Evolutionary conservation across 2,797 vertebrate genomes (phyloP).

Genomic region (Pelochelys cantorii): DNA sequence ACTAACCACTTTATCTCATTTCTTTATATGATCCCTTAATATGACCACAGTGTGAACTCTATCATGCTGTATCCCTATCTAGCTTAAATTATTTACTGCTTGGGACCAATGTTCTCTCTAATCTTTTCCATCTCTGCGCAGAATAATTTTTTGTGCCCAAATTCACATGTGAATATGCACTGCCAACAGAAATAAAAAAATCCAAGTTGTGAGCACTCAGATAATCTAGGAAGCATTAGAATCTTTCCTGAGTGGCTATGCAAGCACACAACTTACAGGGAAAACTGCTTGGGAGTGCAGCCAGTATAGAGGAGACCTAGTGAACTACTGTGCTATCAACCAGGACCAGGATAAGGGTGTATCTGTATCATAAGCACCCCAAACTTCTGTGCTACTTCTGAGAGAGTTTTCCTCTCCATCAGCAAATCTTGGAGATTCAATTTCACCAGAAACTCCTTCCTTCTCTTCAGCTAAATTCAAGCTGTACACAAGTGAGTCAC

Average conservation of each 20-base stretch:
- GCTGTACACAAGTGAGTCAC: rapidly evolving
- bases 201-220: too few relatives aligned
- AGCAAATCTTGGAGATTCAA: not conserved
- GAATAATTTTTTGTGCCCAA: too few relatives aligned
- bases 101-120: not conserved
- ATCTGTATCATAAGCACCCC: not conserved
- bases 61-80: not conserved
- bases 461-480: not conserved
- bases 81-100: not conserved
- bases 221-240: too few relatives aligned
- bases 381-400: not conserved
- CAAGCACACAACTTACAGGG: too few relatives aligned
- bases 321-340: not conserved
- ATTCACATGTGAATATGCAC: too few relatives aligned
- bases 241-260: too few relatives aligned
- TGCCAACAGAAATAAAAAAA: too few relatives aligned
- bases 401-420: not conserved
- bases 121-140: too few relatives aligned
- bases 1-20: not conserved
- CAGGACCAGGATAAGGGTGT: not conserved
- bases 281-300: not conserved
- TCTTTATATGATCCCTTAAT: not conserved
- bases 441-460: not conserved
- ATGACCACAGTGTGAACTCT: not conserved
- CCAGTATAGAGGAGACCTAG: not conserved